Conservation (phyloP, 2,113 vertebrate species). For the Tupaia tana region DNA sequence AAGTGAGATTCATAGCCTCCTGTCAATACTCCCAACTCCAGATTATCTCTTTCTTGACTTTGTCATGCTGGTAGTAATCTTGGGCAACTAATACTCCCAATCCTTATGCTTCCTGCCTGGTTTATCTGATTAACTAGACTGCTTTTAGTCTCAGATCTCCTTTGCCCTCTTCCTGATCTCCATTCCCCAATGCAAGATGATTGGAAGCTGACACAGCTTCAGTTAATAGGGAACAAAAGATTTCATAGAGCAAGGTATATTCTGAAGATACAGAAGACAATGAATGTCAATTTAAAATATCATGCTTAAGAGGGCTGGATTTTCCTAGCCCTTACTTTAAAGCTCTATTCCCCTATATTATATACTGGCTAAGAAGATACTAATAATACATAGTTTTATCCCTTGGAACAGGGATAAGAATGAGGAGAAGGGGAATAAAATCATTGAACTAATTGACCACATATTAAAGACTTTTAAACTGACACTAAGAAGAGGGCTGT, state of each 20-base stretch:
- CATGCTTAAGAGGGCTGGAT: not conserved
- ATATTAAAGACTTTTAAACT: not conserved
- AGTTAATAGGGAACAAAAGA: not conserved
- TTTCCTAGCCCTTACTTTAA: not conserved
- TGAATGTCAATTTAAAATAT: not conserved
- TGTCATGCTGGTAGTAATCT: not conserved
- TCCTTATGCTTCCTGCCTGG: not conserved
- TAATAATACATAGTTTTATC: conserved; percentile 24
- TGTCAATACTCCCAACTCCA: not conserved
- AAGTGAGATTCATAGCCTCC: not conserved
- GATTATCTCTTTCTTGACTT: not conserved
- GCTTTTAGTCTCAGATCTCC: not conserved
- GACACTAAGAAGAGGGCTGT: not conserved
- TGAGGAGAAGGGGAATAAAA: not conserved
- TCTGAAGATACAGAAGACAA: not conserved
- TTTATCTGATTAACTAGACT: not conserved
- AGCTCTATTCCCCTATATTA: not conserved
- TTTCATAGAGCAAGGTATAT: not conserved
- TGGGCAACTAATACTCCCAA: not conserved
- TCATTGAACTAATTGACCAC: not conserved
- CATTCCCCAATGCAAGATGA: not conserved
- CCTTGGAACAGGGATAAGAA: not conserved
- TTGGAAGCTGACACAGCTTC: not conserved
- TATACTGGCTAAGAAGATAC: not conserved
- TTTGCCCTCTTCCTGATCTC: not conserved